phyloP scores from a whole-genome alignment of 2,113 vertebrate genomes.

The Thamnaconus septentrionalis region DNA sequence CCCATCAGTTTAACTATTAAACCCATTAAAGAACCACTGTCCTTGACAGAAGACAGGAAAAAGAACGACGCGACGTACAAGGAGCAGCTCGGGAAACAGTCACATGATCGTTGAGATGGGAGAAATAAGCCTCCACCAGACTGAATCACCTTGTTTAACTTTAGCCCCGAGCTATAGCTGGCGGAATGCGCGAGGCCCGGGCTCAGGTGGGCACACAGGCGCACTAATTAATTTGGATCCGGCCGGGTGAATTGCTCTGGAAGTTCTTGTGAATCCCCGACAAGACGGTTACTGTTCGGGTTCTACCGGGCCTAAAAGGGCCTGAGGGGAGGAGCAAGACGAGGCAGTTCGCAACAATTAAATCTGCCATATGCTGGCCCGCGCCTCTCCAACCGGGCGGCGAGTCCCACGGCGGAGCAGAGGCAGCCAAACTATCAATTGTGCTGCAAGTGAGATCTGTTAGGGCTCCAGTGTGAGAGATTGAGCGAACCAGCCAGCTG shows the following conservation, averaged over 20 bases:
- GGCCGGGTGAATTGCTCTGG: slow-evolving; percentile 35
- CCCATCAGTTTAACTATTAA: slow-evolving; percentile 65
- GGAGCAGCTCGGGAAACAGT: slow-evolving; percentile 18
- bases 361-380: slow-evolving; percentile 62
- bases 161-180: slow-evolving; percentile 3
- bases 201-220: slow-evolving; percentile 44
- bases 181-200: slow-evolving; percentile 9
- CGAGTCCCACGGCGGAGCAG: slow-evolving; percentile 48
- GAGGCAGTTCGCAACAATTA: slow-evolving; percentile 61
- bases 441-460: slow-evolving; percentile 54
- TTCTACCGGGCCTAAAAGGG: slow-evolving; percentile 34
- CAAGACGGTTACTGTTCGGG: slow-evolving; percentile 24
- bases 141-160: slow-evolving; percentile 1
- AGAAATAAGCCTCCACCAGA: slow-evolving; percentile 24
- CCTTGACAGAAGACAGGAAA: slow-evolving; percentile 18
- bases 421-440: slow-evolving; percentile 60
- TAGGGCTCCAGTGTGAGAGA: slow-evolving; percentile 37
- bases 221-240: slow-evolving; percentile 25
- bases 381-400: slow-evolving; percentile 16
- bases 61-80: slow-evolving; percentile 24
- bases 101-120: slow-evolving; percentile 35
- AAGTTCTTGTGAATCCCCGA: slow-evolving; percentile 32
- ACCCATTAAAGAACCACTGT: slow-evolving; percentile 61
- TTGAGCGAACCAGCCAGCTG: slow-evolving; percentile 16
- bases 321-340: slow-evolving; percentile 28